These are phyloP conservation scores for Benitochromis conjunctus DNA, from an alignment of 2,113 vertebrate species.

Conservation along the genomic window DNA sequence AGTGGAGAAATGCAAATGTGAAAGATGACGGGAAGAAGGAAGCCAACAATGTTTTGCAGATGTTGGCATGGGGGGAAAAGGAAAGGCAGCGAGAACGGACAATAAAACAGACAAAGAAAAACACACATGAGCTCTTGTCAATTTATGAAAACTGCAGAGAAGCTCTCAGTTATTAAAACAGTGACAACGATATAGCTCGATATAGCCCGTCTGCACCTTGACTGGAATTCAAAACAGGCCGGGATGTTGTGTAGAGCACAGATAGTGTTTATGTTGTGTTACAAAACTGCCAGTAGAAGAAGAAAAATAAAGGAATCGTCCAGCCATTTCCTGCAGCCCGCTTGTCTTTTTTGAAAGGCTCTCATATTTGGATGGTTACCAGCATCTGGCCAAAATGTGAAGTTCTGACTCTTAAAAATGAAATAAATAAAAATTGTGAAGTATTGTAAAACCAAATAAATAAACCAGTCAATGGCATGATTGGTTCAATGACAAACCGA, in stretches of 20 bases:
- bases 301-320: background rate
- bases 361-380: background rate
- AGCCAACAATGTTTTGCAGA: background rate
- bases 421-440: background rate
- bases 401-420: background rate
- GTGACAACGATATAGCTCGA: slow-evolving; percentile 47
- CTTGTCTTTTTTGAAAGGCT: background rate
- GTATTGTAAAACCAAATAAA: background rate
- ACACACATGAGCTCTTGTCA: slow-evolving; percentile 37
- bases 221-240: slow-evolving; percentile 38
- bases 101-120: slow-evolving; percentile 10
- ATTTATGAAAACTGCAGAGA: background rate
- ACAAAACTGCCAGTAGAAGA: background rate
- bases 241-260: background rate
- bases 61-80: background rate
- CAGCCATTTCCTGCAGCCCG: background rate
- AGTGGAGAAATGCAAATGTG: background rate
- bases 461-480: background rate
- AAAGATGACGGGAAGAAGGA: background rate
- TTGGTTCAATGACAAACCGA: too few species aligned
- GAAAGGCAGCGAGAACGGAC: background rate
- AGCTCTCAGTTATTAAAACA: slow-evolving; percentile 48
- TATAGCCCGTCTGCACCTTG: slow-evolving; percentile 24
- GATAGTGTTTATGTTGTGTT: slow-evolving; percentile 34
- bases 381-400: background rate